A percentile compares a stretch with the other conserved stretches of the same genome.
Conservation (phyloP, 2,113 vertebrate species). For the Gallinago jamesoni region DNA sequence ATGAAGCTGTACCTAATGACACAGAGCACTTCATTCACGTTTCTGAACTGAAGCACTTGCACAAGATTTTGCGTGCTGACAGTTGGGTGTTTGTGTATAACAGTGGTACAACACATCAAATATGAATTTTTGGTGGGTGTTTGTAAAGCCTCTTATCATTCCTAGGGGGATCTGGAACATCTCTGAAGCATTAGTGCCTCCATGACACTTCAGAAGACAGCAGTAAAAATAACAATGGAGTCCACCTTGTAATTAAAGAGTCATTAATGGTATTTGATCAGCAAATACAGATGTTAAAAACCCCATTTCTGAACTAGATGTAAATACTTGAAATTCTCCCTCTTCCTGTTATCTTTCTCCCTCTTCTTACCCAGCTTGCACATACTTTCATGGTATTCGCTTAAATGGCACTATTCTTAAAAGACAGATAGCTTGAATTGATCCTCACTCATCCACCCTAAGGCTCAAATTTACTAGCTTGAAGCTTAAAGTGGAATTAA, state of each 20-base stretch:
- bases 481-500: background rate
- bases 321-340: background rate
- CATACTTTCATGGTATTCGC: accelerated
- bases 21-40: background rate
- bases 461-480: background rate
- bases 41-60: background rate
- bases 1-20: background rate
- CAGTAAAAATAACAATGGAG: background rate
- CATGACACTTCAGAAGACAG: background rate
- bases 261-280: background rate
- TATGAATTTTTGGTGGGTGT: background rate
- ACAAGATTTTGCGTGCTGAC: background rate
- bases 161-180: background rate
- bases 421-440: background rate
- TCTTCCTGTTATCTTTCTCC: accelerated
- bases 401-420: background rate
- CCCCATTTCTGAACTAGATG: accelerated
- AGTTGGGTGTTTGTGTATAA: background rate
- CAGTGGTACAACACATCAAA: background rate
- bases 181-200: background rate
- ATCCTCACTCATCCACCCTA: background rate
- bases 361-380: background rate
- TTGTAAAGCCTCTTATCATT: background rate
- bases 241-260: background rate
- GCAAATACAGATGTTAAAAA: background rate